A percentile compares a stretch with the other conserved stretches of the same genome.
Conservation (phyloP, 2,113 vertebrate species). For the Cairina moschata region DNA sequence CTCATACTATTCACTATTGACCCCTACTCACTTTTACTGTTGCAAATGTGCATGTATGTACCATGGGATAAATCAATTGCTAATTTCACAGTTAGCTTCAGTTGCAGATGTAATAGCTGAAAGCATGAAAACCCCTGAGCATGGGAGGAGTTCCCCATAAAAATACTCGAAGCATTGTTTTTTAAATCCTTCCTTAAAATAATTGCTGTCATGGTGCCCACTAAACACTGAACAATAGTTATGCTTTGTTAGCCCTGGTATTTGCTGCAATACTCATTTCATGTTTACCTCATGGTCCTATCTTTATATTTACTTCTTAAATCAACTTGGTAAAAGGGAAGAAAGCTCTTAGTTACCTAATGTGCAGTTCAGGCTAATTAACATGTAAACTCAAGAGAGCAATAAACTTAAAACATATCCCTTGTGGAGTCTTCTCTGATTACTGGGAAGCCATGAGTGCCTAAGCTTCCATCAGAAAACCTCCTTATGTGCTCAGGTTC, state of each 20-base stretch:
- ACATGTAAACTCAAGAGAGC: background rate
- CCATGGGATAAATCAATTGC: conserved; percentile 49
- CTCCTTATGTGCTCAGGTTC: background rate
- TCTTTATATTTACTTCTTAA: conserved; percentile 2
- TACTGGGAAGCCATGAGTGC: background rate
- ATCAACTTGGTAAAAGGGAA: background rate
- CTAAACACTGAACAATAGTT: background rate
- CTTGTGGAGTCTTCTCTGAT: background rate
- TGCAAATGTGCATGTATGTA: background rate
- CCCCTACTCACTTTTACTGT: background rate
- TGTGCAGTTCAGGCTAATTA: background rate
- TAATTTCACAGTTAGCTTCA: conserved; percentile 53
- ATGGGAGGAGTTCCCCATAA: conserved; percentile 37
- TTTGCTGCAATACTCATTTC: background rate
- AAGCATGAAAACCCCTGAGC: conserved; percentile 46
- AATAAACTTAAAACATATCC: background rate
- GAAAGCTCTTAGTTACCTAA: background rate
- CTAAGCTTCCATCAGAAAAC: conserved; percentile 1
- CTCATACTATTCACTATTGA: background rate
- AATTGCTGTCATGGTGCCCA: conserved; percentile 33
- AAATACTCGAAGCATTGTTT: conserved; percentile 41
- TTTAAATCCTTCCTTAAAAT: conserved; percentile 29
- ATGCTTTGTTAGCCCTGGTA: background rate
- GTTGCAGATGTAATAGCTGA: conserved; percentile 28
- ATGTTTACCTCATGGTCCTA: background rate